A percentile compares a stretch with the other conserved stretches of the same genome.
Evolutionary conservation across 1,140 invertebrate genomes (phyloP).

Genomic region (Ditylenchus dipsaci): DNA sequence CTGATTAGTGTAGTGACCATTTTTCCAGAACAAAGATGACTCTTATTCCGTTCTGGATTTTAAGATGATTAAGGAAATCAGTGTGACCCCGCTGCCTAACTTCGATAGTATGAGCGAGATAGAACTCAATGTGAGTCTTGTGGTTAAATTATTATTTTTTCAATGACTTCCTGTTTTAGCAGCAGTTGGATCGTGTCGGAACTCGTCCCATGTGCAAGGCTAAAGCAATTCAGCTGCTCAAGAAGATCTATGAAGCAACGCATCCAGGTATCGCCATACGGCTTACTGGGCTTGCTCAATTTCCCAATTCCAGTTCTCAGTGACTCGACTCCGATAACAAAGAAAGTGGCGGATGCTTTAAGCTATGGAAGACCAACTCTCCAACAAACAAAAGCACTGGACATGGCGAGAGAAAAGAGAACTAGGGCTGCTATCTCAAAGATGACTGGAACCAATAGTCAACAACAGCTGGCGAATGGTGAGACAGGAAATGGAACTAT

Average conservation of each 20-base stretch:
- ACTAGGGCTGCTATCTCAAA: not conserved
- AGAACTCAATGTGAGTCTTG: slow-evolving; percentile 27
- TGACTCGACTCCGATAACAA: not conserved
- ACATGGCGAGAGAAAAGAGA: not conserved
- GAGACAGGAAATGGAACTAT: not conserved
- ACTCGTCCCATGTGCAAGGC: slow-evolving; percentile 25
- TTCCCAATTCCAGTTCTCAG: slow-evolving; percentile 17
- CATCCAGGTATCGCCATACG: slow-evolving; percentile 32
- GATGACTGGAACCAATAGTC: not conserved
- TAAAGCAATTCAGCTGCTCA: slow-evolving; percentile 23
- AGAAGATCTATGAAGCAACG: slow-evolving; percentile 23
- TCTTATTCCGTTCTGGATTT: not conserved
- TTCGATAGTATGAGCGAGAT: slow-evolving; percentile 20
- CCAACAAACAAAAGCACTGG: not conserved
- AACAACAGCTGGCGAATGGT: not conserved
- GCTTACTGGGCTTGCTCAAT: too few relatives aligned
- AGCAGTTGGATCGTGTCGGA: slow-evolving; percentile 24
- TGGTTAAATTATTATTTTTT: not conserved
- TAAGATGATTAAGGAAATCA: not conserved
- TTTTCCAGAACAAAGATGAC: not conserved
- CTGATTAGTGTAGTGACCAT: not conserved
- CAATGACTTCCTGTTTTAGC: slow-evolving; percentile 14
- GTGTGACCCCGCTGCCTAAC: slow-evolving; percentile 23
- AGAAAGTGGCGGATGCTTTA: not conserved
- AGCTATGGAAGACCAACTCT: too few relatives aligned